Percentiles rank a stretch among this genome's conserved stretches.
These are phyloP conservation scores for Chaetodon auriga DNA, from an alignment of 2,113 vertebrate species.

Conservation along the genomic window DNA sequence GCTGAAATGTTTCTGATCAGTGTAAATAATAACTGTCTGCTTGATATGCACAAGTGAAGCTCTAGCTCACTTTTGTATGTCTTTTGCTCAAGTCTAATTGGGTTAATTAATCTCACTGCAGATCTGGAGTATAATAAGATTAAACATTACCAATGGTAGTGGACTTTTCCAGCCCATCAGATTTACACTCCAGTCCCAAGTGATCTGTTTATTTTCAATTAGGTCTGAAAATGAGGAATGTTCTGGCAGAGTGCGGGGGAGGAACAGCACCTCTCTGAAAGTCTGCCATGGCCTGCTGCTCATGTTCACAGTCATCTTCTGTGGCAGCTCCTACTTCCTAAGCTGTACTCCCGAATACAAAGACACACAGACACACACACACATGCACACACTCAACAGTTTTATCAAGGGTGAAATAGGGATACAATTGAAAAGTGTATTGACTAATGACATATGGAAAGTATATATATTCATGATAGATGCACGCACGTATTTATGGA, in stretches of 20 bases:
- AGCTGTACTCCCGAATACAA: conserved; percentile 1
- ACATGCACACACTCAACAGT: background rate
- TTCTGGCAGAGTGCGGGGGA: conserved; percentile 64
- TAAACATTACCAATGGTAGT: conserved; percentile 74
- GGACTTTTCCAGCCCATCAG: conserved; percentile 80
- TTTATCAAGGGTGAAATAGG: background rate
- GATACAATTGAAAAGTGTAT: background rate
- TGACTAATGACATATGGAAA: background rate
- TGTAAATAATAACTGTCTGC: conserved; percentile 61
- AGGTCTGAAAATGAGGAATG: conserved; percentile 68
- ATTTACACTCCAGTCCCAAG: conserved; percentile 72
- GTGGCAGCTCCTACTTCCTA: conserved; percentile 36
- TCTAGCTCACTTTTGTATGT: conserved; percentile 59
- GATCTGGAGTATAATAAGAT: conserved; percentile 76
- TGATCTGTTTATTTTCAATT: conserved; percentile 85
- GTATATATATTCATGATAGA: background rate
- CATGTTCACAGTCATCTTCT: conserved; percentile 58
- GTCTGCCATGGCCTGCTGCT: conserved; percentile 64
- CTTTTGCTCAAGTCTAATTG: conserved; percentile 76
- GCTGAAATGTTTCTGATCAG: conserved; percentile 46
- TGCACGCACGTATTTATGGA: background rate
- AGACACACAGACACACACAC: no score
- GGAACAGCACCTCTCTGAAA: conserved; percentile 59
- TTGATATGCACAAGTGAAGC: conserved; percentile 69
- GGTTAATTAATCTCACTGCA: conserved; percentile 81